Evolutionary conservation across 2,888 invertebrate genomes (phyloP), one percentile per base, ranked within the genome.

Genomic region (Agrochola lota): DNA sequence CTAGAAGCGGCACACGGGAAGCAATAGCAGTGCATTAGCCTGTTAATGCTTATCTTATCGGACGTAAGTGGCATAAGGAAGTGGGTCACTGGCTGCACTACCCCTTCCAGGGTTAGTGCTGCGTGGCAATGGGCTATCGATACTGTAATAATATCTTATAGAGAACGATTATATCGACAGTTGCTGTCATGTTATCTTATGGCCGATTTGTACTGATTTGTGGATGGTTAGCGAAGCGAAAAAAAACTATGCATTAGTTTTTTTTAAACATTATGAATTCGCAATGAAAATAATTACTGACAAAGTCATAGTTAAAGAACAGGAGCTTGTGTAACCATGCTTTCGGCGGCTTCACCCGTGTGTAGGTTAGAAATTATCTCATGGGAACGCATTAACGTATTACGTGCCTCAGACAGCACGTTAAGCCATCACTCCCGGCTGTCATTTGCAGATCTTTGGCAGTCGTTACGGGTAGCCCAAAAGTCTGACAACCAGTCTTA

Each of bases 1-100:
- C 66, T 72, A 57, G 78, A 78, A 84, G 60, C n/a, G 71, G 20
- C 62, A 52, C 69, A 63, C 26, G 35, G 55, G 75, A 88, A 78
- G 73, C 84, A 72, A 64, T 84, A 86, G 71, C 15, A 78, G 52
- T 77, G 76, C 80, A 77, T 84, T 82, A 88, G 69, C 46, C 55
- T 55, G 84, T 71, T 84, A 81, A 7, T 66, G 43, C 43, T 81
- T 78, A 87, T 87, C 84, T 84, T 83, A 86, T 82, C 82, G 35
- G n/a, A 82, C 85, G 85, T 90, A 83, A 88, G 79, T 70, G 62
- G 74, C 30, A 69, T 43, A 62, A 71, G 64, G 69, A 87, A 84
- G 69, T 88, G 68, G 88, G 83, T 85, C 80, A 80, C 70, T 74
- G 40, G 26, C 73, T 77, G 52, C 26, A 64, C 23, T 60, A 75